Base-by-base conservation (phyloP, 2,797 vertebrate species). In the Myotis planiceps region DNA sequence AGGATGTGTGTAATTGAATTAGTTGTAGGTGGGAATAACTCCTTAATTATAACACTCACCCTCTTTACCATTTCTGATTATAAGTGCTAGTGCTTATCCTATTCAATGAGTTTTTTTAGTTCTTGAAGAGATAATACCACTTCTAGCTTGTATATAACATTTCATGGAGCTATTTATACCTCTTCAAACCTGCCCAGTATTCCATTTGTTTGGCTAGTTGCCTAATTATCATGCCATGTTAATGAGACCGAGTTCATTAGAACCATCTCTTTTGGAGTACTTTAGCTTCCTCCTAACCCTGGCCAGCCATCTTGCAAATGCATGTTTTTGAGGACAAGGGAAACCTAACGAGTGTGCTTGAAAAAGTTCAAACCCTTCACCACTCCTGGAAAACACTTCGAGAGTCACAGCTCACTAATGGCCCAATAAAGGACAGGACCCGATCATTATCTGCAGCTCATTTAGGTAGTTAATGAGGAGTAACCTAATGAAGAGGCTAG, bases 391-490 rank as follows among this genome's bases (percentile, higher is more conserved):
- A 96, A 94, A 82, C 21, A 90, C 55, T 51, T 87, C 19, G n/a
- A 90, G 84, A 79, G 81, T 42, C 88, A 76, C 45, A 60, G 60
- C 63, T 96, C 88, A 63, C 84, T 95, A 96, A 97, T 74, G 78
- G 51, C 69, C 93, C 90, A 25, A 72, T 42, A 88, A 95, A 88
- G 78, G 65, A 84, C 60, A 76, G 32, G 81, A 93, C 74, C 51
- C 23, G 19, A 69, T 84, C 87, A 84, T 88, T 92, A 74, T 93
- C 87, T 66, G 87, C 68, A 95, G 76, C 85, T 94, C 88, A 60
- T 82, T 96, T 90, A 92, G 8, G 66, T 76, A 83, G 80, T 81
- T 95, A 96, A 96, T 97, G 92, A 96, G 85, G 51, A 92, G 14
- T 63, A 83, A 47, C 29, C 72, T 95, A 92, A 91, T 23, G 82